These are phyloP conservation scores for Onthophagus taurus DNA, from an alignment of 1,140 invertebrate species.

Conservation along the genomic window DNA sequence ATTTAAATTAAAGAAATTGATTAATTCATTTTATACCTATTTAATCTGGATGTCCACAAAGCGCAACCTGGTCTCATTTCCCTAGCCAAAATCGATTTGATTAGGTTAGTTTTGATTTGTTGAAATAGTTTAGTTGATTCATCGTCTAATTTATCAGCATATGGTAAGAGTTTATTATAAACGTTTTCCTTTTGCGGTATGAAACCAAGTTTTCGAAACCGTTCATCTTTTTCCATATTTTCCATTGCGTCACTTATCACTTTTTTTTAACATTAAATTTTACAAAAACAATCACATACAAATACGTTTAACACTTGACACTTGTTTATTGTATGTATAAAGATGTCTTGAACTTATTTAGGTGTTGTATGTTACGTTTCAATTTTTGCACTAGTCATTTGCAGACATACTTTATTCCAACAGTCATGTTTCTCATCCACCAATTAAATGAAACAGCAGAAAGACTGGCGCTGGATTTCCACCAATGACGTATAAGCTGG, in stretches of 20 bases:
- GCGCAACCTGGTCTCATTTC: slow-evolving; percentile 58
- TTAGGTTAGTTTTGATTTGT: slow-evolving; percentile 61
- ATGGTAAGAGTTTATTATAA: slow-evolving; percentile 59
- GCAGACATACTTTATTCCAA: slow-evolving; percentile 28
- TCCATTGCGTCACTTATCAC: slow-evolving; percentile 22
- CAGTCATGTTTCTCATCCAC: slow-evolving; percentile 6
- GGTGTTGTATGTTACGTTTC: slow-evolving; percentile 3
- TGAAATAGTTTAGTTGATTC: slow-evolving; percentile 50
- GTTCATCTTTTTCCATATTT: slow-evolving; percentile 22
- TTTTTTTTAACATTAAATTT: slow-evolving; percentile 3
- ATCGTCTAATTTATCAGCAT: slow-evolving; percentile 51
- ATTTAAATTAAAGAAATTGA: not conserved
- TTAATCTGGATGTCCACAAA: slow-evolving; percentile 52
- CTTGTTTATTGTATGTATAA: too few species aligned
- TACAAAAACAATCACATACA: not conserved
- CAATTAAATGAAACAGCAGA: slow-evolving; percentile 12
- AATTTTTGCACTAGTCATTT: slow-evolving; percentile 31
- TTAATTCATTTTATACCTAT: slow-evolving; percentile 39
- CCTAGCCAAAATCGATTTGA: slow-evolving; percentile 52
- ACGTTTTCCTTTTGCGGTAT: slow-evolving; percentile 52
- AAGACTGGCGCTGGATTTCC: slow-evolving; percentile 20
- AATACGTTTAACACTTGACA: not conserved
- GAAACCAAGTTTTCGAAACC: slow-evolving; percentile 29
- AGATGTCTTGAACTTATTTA: too few species aligned
- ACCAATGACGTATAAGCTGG: slow-evolving; percentile 17